These are phyloP conservation scores for Cataglyphis rosenhaueri DNA, from an alignment of 2,888 invertebrate genomes.

Conservation along the genomic window DNA sequence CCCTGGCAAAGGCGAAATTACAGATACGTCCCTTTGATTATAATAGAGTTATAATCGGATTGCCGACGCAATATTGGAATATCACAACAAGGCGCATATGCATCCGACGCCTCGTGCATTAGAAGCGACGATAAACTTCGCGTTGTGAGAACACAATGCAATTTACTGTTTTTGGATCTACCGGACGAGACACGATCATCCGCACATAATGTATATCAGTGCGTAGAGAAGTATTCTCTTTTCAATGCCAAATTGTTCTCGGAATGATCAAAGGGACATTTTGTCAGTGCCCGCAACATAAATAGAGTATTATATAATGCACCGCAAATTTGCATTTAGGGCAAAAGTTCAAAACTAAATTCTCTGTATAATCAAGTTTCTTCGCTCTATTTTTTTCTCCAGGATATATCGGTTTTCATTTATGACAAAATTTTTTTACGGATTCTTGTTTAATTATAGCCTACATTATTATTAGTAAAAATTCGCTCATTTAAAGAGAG, in stretches of 20 bases:
- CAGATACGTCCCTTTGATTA: conserved; percentile 16
- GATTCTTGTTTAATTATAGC: neutral
- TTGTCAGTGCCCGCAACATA: neutral
- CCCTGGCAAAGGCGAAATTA: neutral
- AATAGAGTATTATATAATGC: neutral
- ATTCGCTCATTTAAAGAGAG: neutral
- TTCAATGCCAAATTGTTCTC: neutral
- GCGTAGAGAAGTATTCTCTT: neutral
- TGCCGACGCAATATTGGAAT: neutral
- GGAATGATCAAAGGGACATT: conserved; percentile 17
- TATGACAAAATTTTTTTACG: neutral
- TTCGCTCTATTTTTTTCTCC: neutral
- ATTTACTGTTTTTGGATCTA: neutral
- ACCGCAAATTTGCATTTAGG: neutral
- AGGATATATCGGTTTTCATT: neutral
- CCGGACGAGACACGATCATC: neutral
- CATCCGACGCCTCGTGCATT: neutral
- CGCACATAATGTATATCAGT: neutral
- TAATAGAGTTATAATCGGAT: conserved; percentile 25
- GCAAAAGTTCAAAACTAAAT: neutral
- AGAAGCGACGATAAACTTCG: neutral
- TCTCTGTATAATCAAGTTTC: neutral
- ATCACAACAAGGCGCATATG: neutral
- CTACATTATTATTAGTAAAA: neutral
- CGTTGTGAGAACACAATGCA: neutral